phyloP scores from a whole-genome alignment of 37 sponge, comb jelly and placozoan genomes.

The Geodia barretti region DNA sequence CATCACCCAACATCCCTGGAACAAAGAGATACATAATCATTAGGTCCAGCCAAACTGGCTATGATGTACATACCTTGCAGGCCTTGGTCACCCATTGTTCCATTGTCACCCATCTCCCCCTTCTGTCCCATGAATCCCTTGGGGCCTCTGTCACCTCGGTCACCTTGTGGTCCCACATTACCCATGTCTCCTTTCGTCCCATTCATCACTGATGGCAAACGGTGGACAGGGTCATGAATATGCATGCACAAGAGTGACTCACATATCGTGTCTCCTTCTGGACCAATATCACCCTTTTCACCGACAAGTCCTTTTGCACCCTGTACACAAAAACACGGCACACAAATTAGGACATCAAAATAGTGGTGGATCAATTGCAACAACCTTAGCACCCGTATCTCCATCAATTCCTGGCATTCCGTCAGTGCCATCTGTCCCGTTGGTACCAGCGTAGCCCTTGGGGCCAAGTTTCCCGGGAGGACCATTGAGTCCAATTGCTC shows the following conservation, averaged over 20 bases:
- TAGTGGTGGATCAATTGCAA: too few species aligned
- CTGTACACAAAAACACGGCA: not conserved
- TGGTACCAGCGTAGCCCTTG: not conserved
- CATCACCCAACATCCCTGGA: too few species aligned
- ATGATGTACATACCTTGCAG: too few species aligned
- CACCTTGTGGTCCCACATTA: not conserved
- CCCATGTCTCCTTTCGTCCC: not conserved
- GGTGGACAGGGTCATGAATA: not conserved
- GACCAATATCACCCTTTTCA: not conserved
- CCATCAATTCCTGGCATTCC: slow-evolving; percentile 13
- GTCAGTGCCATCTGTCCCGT: slow-evolving; percentile 27
- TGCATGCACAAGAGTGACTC: not conserved
- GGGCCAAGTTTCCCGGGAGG: not conserved
- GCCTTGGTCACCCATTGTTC: not conserved
- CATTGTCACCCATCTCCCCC: not conserved
- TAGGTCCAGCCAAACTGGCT: too few species aligned
- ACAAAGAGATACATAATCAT: too few species aligned
- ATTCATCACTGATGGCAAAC: not conserved
- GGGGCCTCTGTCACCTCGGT: not conserved
- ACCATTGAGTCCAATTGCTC: not conserved
- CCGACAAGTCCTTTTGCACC: not conserved
- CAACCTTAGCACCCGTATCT: not conserved
- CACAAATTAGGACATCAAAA: not conserved
- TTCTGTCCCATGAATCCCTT: not conserved
- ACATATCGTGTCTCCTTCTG: not conserved